Evolutionary conservation across 2,797 vertebrate genomes (phyloP), one percentile per base, ranked within the genome.

Genomic region (Tympanoctomys barrerae): DNA sequence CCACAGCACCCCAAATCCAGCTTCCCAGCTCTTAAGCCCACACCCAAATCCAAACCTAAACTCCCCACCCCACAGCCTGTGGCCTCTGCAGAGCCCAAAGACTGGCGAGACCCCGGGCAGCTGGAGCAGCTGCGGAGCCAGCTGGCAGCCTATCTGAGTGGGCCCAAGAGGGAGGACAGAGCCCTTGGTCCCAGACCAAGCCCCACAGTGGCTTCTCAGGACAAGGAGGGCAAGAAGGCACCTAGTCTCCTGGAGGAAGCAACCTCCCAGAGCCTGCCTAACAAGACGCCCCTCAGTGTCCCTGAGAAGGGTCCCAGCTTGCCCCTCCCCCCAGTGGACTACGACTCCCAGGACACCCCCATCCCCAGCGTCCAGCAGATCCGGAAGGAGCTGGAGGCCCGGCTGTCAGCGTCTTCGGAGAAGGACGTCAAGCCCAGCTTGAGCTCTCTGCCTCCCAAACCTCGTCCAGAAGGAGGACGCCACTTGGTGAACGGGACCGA

Each of bases 331-430:
- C 0, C 96, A 39, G 92, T 61, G 0, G 98, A 97, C 66, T 97
- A 96, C n/a, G 24, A 0, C 62, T 10, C 95, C 0, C 12, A 87
- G 9, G 28, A 85, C 7, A 0, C 5, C 0, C 96, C 96, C 42
- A 18, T 94, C 81, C 93, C 68, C 96, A 98, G 97, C 0, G 98
- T 98, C 92, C 95, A 90, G 96, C 98, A 97, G 0, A 98, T 99
- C 97, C 97, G 97, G 85, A 98, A 92, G 0, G 98, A 99, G 96
- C 97, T 99, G 91, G 98, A 99, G 96, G 98, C 99, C 36, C 94
- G 98, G 57, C 95, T 99, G 52, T 95, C 98, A 13, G 94, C 96
- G 31, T 96, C 97, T 19, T 31, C 52, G 0, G 95, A 97, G 46
- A 99, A 98, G 94, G 98, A 98, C 18, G 89, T 97, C 70, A 98